A percentile compares a stretch with the other conserved stretches of the same genome.
Conservation (phyloP, 1,140 invertebrate genomes). For the Subanguina moxae region DNA sequence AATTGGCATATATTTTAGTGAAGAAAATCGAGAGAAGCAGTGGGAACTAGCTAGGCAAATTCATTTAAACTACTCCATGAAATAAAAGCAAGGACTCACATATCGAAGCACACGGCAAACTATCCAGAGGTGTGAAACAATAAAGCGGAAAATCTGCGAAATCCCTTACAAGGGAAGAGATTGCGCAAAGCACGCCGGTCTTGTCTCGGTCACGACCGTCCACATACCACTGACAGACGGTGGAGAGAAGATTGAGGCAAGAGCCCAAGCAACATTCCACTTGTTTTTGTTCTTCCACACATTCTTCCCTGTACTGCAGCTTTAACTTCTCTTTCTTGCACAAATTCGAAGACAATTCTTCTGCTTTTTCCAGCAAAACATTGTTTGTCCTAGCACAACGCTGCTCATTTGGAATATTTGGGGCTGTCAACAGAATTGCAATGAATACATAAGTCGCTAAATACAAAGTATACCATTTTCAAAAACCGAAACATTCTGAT, state of each 20-base stretch:
- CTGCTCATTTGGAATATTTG: background rate
- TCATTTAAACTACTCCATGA: background rate
- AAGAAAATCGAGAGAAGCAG: background rate
- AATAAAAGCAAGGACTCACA: background rate
- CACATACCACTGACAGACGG: slow-evolving; percentile 41
- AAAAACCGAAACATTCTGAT: slow-evolving; percentile 32
- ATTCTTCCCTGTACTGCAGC: background rate
- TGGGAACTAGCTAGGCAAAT: background rate
- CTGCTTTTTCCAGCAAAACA: too few species aligned
- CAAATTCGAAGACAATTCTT: too few species aligned
- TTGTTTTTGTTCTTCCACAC: slow-evolving; percentile 42
- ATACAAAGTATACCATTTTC: slow-evolving; percentile 15
- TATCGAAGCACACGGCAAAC: background rate
- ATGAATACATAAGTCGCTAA: background rate
- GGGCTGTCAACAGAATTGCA: background rate
- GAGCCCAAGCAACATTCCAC: slow-evolving; percentile 51
- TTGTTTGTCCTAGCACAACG: too few species aligned
- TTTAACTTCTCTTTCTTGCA: background rate
- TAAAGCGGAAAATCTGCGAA: slow-evolving; percentile 57
- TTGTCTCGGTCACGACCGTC: slow-evolving; percentile 32
- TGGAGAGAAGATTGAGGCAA: slow-evolving; percentile 40
- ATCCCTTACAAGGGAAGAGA: slow-evolving; percentile 37
- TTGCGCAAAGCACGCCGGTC: slow-evolving; percentile 39
- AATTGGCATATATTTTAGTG: slow-evolving; percentile 22
- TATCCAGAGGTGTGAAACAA: slow-evolving; percentile 23